phyloP scores from a whole-genome alignment of 2,113 vertebrate species.

The Syngnathus scovelli region DNA sequence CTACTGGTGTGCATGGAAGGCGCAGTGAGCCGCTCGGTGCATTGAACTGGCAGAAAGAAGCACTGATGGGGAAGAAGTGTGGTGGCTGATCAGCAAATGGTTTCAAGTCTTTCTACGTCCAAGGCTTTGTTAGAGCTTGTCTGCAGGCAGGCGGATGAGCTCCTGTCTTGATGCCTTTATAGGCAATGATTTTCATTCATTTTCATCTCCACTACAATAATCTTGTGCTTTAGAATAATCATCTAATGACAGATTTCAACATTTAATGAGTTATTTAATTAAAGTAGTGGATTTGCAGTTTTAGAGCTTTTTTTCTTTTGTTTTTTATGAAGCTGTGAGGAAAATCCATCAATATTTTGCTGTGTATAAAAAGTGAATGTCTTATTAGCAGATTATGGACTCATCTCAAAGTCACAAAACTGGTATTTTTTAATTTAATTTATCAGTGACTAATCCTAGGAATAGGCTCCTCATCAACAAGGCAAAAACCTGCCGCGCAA shows the following conservation, averaged over 20 bases:
- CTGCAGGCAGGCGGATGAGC: no score
- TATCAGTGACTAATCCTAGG: slow-evolving; percentile 22
- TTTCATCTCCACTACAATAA: not conserved
- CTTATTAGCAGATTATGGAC: no score
- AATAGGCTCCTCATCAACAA: slow-evolving; percentile 35
- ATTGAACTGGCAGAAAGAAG: not conserved
- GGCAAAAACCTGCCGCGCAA: slow-evolving; percentile 35
- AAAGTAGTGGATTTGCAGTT: not conserved
- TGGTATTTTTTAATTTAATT: no score
- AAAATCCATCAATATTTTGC: no score
- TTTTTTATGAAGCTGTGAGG: no score
- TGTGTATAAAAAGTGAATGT: no score
- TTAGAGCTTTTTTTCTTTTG: not conserved
- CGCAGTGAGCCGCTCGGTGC: not conserved
- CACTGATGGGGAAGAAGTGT: slow-evolving; percentile 1
- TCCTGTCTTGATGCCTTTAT: not conserved
- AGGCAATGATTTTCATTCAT: not conserved
- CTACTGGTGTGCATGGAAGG: not conserved
- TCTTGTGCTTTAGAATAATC: not conserved
- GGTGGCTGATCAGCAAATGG: not conserved
- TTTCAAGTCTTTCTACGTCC: not conserved
- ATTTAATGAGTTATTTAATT: not conserved
- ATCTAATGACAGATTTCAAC: not conserved
- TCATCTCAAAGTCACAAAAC: no score
- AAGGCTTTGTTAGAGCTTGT: not conserved